These are phyloP conservation scores for Trilocha varians DNA, from an alignment of 2,888 invertebrate genomes.

Conservation along the genomic window DNA sequence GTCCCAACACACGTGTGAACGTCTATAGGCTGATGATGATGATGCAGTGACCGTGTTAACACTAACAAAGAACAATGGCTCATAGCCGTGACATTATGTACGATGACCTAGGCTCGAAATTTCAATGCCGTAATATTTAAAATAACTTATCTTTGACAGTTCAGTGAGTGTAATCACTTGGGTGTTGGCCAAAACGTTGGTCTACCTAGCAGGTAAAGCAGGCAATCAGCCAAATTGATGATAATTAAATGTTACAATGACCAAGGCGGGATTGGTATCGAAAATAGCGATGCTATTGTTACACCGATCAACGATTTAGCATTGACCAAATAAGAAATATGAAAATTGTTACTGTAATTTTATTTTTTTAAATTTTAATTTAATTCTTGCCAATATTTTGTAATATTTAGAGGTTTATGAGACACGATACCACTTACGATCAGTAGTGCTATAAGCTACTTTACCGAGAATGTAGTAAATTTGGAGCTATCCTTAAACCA, in stretches of 20 bases:
- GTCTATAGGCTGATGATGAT: too few species aligned
- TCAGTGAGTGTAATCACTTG: slow-evolving; percentile 66
- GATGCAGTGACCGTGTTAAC: too few species aligned
- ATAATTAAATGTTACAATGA: slow-evolving; percentile 68
- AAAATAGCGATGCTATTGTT: slow-evolving; percentile 26
- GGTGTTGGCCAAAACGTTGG: slow-evolving; percentile 45
- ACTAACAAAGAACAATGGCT: slow-evolving; percentile 31
- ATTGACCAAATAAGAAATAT: too few species aligned
- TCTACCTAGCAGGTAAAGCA: slow-evolving; percentile 65
- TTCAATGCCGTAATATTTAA: slow-evolving; percentile 67
- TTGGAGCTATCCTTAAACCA: too few species aligned
- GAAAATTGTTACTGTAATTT: too few species aligned
- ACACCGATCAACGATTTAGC: not conserved
- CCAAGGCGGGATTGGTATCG: slow-evolving; percentile 45
- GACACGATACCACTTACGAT: too few species aligned
- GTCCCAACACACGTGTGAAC: too few species aligned
- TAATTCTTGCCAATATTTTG: too few species aligned
- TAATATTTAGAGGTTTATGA: too few species aligned
- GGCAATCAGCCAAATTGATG: slow-evolving; percentile 65
- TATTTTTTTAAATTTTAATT: too few species aligned
- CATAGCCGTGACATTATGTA: slow-evolving; percentile 33
- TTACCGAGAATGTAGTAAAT: too few species aligned
- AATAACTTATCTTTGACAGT: slow-evolving; percentile 73
- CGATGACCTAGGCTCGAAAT: slow-evolving; percentile 32
- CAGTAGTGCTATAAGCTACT: too few species aligned